Conservation (phyloP, 2,797 vertebrate species). For the Ceyx erithaca region DNA sequence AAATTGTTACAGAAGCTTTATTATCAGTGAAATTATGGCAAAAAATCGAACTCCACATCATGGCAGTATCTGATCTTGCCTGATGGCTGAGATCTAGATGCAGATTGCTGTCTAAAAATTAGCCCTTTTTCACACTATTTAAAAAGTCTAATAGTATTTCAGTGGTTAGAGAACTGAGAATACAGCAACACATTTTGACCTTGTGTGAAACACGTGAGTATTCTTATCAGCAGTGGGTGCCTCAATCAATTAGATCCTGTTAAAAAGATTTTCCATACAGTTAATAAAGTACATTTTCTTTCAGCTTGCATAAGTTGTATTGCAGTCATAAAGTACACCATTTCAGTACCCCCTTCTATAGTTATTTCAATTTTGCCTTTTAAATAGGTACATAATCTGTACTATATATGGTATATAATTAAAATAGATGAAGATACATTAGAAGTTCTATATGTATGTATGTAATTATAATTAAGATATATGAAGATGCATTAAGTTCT, state of each 20-base stretch:
- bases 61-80: background rate
- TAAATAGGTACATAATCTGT: background rate
- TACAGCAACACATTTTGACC: background rate
- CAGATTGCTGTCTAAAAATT: background rate
- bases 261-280: background rate
- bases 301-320: background rate
- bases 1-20: background rate
- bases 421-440: background rate
- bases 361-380: background rate
- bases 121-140: background rate
- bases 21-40: background rate
- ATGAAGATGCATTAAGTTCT: background rate
- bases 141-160: background rate
- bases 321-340: background rate
- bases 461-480: background rate
- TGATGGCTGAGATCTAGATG: background rate
- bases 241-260: background rate
- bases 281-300: background rate
- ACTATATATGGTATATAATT: background rate
- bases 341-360: background rate
- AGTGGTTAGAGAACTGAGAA: background rate
- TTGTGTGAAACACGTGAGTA: background rate
- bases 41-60: background rate
- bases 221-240: background rate
- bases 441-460: background rate